Conservation (phyloP, 2,797 vertebrate genomes). For the Mus spretus region DNA sequence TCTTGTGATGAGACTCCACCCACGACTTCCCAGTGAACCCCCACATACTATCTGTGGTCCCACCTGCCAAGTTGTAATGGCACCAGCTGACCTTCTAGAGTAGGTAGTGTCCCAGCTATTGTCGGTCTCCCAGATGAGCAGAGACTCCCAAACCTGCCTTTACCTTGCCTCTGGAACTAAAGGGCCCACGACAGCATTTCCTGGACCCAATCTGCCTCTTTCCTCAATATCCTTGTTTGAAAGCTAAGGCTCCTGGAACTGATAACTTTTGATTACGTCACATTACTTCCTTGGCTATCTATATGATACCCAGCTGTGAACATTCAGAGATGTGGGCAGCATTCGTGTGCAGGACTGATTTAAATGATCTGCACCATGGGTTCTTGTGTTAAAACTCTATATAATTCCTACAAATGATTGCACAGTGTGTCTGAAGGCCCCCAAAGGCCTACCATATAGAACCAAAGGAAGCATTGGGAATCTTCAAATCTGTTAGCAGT, state of each 20-base stretch:
- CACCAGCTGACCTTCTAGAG: neutral
- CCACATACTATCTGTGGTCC: neutral
- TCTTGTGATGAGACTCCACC: neutral
- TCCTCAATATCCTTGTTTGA: slow-evolving; percentile 8
- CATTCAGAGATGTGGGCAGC: neutral
- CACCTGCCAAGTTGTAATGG: neutral
- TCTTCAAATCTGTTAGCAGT: neutral
- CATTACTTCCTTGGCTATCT: neutral
- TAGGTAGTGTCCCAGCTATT: neutral
- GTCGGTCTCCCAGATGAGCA: neutral
- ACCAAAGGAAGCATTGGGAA: neutral
- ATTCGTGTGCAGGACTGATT: neutral
- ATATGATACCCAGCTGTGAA: neutral
- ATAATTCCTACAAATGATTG: neutral
- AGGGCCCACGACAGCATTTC: neutral
- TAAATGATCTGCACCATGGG: neutral
- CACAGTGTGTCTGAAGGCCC: neutral
- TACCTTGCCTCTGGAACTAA: neutral
- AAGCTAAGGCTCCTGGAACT: neutral
- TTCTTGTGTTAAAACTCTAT: neutral
- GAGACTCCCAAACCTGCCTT: neutral
- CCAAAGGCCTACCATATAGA: neutral
- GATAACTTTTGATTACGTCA: neutral
- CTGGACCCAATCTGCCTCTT: neutral
- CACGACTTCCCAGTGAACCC: neutral